Evolutionary conservation across 2,113 vertebrate genomes (phyloP), one percentile per base, ranked within the genome.

Genomic region (Gallinago undulata): DNA sequence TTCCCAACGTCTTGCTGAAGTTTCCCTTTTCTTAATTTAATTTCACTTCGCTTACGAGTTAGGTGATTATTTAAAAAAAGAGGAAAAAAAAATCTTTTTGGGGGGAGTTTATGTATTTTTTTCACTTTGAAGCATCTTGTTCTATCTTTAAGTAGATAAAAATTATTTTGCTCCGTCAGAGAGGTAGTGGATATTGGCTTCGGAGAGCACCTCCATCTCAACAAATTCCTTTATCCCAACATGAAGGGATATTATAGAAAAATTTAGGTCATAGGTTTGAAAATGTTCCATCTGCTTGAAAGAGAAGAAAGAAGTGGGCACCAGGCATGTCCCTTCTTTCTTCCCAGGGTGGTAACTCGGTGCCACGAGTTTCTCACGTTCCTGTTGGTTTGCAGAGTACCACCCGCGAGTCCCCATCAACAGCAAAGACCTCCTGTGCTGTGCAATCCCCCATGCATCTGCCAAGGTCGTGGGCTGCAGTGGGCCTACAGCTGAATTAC

Each of bases 21-120:
- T 87, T 87, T 87, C 11, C 48, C 33, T 55, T 73, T 90, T 83
- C 28, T 70, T 68, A 56, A 60, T 83, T 76, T 48, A n/a, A 53
- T 94, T 95, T 82, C 25, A 33, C 9, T 92, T 88, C 30, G 9
- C 55, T 60, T 76, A 43, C 53, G 39, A 90, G 39, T 89, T 75
- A 57, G 11, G 33, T 53, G 64, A 37, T 88, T 51, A 70, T 78
- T 90, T 53, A 1, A 23, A 67, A 57, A 84, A 72, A 41, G 3
- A 17, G n/a, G 23, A 9, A 47, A 33, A 25, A 41, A 12, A 10
- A 21, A 47, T 19, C 9, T 1, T 77, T 76, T 60, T 2, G 21
- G 37, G 15, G 21, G 37, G 15, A 47, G 18, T 60, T 91, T 27
- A 8, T n/a, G 0, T 30, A 5, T 22, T 77, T 91, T 89, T 77